Percentiles rank a stretch among this genome's conserved stretches.
These are phyloP conservation scores for Macrosiphum euphorbiae DNA, from an alignment of 2,888 invertebrate genomes.

Conservation along the genomic window DNA sequence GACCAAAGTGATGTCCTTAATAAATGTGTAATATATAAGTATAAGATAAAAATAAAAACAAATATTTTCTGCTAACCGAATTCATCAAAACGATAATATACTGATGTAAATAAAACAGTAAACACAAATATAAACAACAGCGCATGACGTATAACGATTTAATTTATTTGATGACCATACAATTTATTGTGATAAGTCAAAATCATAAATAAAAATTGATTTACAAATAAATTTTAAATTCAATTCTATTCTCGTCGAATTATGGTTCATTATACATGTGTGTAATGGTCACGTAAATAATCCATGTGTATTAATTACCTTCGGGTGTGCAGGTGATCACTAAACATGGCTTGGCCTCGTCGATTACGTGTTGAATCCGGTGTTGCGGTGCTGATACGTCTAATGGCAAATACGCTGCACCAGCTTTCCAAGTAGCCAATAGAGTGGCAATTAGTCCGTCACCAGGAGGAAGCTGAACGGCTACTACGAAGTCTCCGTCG, in stretches of 20 bases:
- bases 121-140: background rate
- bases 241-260: background rate
- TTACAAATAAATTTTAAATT: background rate
- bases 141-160: background rate
- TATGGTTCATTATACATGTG: background rate
- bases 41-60: background rate
- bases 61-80: background rate
- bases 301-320: conserved; percentile 70
- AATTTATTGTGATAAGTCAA: background rate
- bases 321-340: conserved; percentile 77
- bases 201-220: background rate
- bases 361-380: conserved; percentile 82
- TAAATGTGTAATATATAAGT: background rate
- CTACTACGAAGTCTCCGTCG: conserved; percentile 82
- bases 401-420: conserved; percentile 87
- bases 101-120: background rate
- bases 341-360: conserved; percentile 80
- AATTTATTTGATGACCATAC: background rate
- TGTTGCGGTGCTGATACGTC: conserved; percentile 81
- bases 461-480: conserved; percentile 84
- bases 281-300: background rate
- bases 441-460: conserved; percentile 78
- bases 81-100: background rate
- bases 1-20: background rate
- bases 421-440: conserved; percentile 84